Percentiles rank a stretch among this genome's conserved stretches.
Evolutionary conservation across 2,888 invertebrate genomes (phyloP).

Genomic region (Leptarthrus brevirostris): DNA sequence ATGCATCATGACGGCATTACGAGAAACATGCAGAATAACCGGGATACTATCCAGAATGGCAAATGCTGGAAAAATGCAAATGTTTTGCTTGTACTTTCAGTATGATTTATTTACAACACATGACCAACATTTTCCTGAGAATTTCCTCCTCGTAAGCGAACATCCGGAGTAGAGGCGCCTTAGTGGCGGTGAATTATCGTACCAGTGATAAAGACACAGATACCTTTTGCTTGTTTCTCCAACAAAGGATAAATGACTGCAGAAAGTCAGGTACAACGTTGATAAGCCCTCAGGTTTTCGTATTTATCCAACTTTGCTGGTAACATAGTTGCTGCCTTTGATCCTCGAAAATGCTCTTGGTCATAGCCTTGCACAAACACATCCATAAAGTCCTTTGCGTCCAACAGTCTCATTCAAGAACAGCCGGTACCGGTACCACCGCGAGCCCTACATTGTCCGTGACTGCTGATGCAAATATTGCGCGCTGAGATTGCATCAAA

Average conservation of each 20-base stretch:
- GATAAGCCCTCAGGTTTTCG: slow-evolving; percentile 19
- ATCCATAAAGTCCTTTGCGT: background rate
- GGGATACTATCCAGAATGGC: background rate
- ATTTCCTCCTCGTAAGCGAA: slow-evolving; percentile 14
- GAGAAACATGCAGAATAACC: too few species aligned
- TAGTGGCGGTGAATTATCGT: slow-evolving; percentile 11
- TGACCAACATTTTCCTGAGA: slow-evolving; percentile 30
- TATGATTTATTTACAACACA: slow-evolving; percentile 35
- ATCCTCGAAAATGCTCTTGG: background rate
- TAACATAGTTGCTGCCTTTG: slow-evolving; percentile 27
- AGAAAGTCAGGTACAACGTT: slow-evolving; percentile 17
- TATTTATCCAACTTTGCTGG: background rate
- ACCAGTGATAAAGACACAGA: slow-evolving; percentile 19
- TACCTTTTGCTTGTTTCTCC: background rate
- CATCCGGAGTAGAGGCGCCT: slow-evolving; percentile 17
- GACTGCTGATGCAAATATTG: slow-evolving; percentile 48
- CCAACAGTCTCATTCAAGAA: background rate
- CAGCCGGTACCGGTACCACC: background rate
- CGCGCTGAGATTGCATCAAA: slow-evolving; percentile 44
- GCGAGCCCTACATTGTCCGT: slow-evolving; percentile 33
- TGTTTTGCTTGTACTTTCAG: background rate
- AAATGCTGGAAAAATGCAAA: slow-evolving; percentile 11
- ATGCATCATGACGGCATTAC: too few species aligned
- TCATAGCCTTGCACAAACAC: background rate
- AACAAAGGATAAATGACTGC: slow-evolving; percentile 5